Evolutionary conservation across 2,797 vertebrate species (phyloP), one percentile per base, ranked within the genome.

Genomic region (Heliangelus exortis): DNA sequence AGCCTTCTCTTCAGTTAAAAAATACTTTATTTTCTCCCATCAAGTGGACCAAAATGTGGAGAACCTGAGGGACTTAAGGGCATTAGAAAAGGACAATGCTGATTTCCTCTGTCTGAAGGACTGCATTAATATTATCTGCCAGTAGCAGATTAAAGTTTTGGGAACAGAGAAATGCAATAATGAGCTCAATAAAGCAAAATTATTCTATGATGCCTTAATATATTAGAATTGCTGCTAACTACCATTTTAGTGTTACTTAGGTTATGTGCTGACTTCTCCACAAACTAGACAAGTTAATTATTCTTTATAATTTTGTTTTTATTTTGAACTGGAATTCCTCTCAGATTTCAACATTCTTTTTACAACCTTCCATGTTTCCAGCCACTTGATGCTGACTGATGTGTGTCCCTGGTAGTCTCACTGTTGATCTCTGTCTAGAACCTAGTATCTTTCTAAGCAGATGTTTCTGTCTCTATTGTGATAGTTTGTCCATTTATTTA

Each of bases 171-270:
- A 73, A 61, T 54, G 67, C 87, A 58, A 15, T 95, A 92, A 96
- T 84, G 55, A 96, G 78, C 80, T 87, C 84, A 90, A 94, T 86
- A 94, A 95, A 95, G 73, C 9, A 69, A 80, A 96, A 84, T 90
- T 79, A 84, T 89, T 91, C 55, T 84, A 28, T 51, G 26, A 65
- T 74, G 71, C 8, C 16, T 82, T 87, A n/a, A 45, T 84, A 20
- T n/a, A 92, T 90, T 78, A 90, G 78, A 92, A 87, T 82, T 73
- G 63, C 80, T 77, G 51, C 80, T 59, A 87, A 66, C 41, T 47
- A 61, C 51, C 43, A 75, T 86, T 84, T 75, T 43, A 65, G 33
- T 51, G 71, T 59, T 78, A 57, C 47, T 69, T 2, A 1, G 79
- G 80, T 73, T 90, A 31, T 81, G 36, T 36, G 48, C 74, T 93